A percentile compares a stretch with the other conserved stretches of the same genome.
These are phyloP conservation scores for Wasmannia auropunctata DNA, from an alignment of 1,140 invertebrate species.

Conservation along the genomic window DNA sequence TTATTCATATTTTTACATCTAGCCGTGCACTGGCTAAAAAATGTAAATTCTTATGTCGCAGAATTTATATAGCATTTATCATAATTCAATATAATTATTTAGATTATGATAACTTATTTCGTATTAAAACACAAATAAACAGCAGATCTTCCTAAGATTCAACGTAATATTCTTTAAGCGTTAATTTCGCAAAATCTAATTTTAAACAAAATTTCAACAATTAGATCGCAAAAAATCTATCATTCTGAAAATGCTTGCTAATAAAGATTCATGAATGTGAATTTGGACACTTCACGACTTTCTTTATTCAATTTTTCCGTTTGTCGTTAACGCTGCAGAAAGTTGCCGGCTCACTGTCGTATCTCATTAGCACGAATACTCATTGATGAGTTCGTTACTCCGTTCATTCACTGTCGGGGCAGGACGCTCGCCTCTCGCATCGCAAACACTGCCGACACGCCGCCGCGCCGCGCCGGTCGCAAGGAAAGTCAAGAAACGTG, in stretches of 20 bases:
- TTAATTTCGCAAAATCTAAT: not conserved
- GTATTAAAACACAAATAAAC: not conserved
- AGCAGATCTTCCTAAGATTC: not conserved
- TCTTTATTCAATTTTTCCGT: not conserved
- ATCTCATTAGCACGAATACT: slow-evolving; percentile 57
- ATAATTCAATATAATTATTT: not conserved
- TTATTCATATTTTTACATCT: not conserved
- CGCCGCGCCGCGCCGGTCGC: not conserved
- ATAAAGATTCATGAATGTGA: not conserved
- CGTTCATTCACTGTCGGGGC: slow-evolving; percentile 46
- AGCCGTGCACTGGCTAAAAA: not conserved
- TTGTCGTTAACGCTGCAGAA: not conserved
- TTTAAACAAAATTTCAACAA: not conserved
- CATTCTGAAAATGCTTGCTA: too few species aligned
- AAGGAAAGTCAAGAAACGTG: slow-evolving; percentile 50
- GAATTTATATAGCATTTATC: not conserved
- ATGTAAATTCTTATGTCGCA: not conserved
- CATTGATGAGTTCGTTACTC: slow-evolving; percentile 60
- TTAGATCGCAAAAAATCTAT: not conserved
- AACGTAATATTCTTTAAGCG: not conserved
- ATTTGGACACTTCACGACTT: not conserved
- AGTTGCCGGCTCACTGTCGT: slow-evolving; percentile 18
- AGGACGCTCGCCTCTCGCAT: slow-evolving; percentile 54
- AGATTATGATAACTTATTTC: not conserved
- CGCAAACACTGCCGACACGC: slow-evolving; percentile 48